Evolutionary conservation across 2,888 invertebrate species (phyloP).

Genomic region (Lasioglossum malachurum): DNA sequence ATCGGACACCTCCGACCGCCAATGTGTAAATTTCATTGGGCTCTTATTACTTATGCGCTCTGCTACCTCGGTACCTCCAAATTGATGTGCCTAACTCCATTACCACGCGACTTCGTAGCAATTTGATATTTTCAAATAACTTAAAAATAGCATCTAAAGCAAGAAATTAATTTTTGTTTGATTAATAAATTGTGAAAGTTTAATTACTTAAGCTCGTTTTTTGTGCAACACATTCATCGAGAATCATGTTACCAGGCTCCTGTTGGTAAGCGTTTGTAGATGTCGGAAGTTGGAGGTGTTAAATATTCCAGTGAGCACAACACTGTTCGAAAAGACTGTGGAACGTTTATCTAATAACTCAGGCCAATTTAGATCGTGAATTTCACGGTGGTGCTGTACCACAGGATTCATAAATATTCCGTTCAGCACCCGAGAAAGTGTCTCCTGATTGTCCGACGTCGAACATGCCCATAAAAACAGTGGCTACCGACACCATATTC

Average conservation of each 20-base stretch:
- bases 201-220: too few species aligned
- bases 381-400: not conserved
- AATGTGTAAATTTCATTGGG: conserved; percentile 38
- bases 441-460: not conserved
- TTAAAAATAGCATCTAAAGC: not conserved
- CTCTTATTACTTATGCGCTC: conserved; percentile 41
- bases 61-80: not conserved
- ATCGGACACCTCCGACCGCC: conserved; percentile 22
- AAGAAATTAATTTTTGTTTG: not conserved
- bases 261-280: not conserved
- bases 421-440: conserved; percentile 3
- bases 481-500: not conserved
- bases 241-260: not conserved
- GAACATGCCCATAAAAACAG: not conserved
- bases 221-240: not conserved
- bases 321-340: not conserved
- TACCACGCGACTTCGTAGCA: not conserved
- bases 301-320: not conserved
- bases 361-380: not conserved
- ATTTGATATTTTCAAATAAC: not conserved
- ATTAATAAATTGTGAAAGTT: not conserved
- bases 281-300: not conserved
- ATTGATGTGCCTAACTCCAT: not conserved
- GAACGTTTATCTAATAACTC: not conserved
- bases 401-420: not conserved